These are phyloP conservation scores for Leptinotarsa rubiginosa DNA, from an alignment of 2,888 invertebrate genomes.

Conservation along the genomic window DNA sequence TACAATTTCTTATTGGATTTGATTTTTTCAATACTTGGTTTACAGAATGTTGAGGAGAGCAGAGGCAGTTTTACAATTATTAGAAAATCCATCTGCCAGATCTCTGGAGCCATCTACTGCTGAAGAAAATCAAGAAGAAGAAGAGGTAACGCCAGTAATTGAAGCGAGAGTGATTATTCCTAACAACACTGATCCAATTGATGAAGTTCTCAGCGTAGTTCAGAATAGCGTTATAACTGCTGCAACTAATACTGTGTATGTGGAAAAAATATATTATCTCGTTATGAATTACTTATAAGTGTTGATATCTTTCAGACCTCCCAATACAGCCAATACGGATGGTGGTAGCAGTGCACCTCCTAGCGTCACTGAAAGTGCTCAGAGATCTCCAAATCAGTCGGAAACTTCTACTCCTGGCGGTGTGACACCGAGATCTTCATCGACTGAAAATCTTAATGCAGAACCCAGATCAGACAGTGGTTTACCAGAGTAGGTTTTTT, in stretches of 20 bases:
- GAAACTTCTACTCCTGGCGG: slow-evolving; percentile 57
- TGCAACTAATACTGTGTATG: slow-evolving; percentile 50
- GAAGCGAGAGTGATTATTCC: slow-evolving; percentile 65
- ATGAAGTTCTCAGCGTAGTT: slow-evolving; percentile 61
- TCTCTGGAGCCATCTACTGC: slow-evolving; percentile 55
- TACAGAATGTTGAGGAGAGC: slow-evolving; percentile 67
- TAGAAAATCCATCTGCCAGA: slow-evolving; percentile 65
- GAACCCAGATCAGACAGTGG: slow-evolving; percentile 48
- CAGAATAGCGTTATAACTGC: slow-evolving; percentile 58
- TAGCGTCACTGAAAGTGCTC: slow-evolving; percentile 34
- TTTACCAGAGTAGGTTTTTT: slow-evolving; percentile 44
- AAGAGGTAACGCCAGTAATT: slow-evolving; percentile 65
- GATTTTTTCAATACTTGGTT: slow-evolving; percentile 29
- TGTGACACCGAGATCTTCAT: slow-evolving; percentile 54
- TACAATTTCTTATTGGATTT: neutral
- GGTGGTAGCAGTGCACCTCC: slow-evolving; percentile 29
- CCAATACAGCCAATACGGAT: slow-evolving; percentile 22
- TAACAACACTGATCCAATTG: slow-evolving; percentile 56
- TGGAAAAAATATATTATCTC: slow-evolving; percentile 19
- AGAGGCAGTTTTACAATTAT: slow-evolving; percentile 64
- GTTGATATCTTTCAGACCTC: slow-evolving; percentile 29
- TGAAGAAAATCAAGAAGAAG: slow-evolving; percentile 61
- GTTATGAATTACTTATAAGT: slow-evolving; percentile 1
- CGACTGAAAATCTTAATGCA: slow-evolving; percentile 56
- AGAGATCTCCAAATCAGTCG: slow-evolving; percentile 49